Evolutionary conservation across 2,113 vertebrate species (phyloP), one percentile per base, ranked within the genome.

Genomic region (Vireo altiloquus): DNA sequence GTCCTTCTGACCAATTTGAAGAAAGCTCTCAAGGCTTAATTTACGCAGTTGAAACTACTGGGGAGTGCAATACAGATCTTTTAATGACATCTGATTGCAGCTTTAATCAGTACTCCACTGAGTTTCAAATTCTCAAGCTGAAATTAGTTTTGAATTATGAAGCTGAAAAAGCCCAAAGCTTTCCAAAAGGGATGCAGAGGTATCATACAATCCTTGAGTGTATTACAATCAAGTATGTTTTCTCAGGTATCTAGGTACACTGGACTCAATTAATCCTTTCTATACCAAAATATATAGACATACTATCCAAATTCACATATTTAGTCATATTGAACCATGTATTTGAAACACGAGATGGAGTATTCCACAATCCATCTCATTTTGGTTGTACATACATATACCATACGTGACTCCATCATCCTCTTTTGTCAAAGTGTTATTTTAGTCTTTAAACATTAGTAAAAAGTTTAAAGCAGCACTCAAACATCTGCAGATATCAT

Each of bases 11-110:
- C 81, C 91, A 94, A 31, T 83, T 54, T 81, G 47, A 23, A 81
- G 49, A 57, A 76, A 76, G 64, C 77, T 92, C 37, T 77, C 52
- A 65, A 56, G 59, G 40, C 18, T 88, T 85, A 85, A 50, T 81
- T 86, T 81, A 63, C 0, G 0, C 20, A 44, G 53, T 27, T 88
- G 60, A 92, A 92, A 83, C 44, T 63, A 66, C 54, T 0, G 0
- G 3, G 7, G 33, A 69, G 23, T 91, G 42, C 31, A 75, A 71
- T 23, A 61, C 15, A 61, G n/a, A 37, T 56, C 44, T 84, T 85
- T 25, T 44, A 80, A 69, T 35, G 11, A 70, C 37, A 74, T 60
- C 23, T 50, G 46, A 84, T 7, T 79, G 30, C 12, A 92, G 53
- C 40, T 86, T 84, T 82, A 93, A 85, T 46, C 37, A 72, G 30